Evolutionary conservation across 2,113 vertebrate species (phyloP).

Genomic region (Leptocoma aspasia): DNA sequence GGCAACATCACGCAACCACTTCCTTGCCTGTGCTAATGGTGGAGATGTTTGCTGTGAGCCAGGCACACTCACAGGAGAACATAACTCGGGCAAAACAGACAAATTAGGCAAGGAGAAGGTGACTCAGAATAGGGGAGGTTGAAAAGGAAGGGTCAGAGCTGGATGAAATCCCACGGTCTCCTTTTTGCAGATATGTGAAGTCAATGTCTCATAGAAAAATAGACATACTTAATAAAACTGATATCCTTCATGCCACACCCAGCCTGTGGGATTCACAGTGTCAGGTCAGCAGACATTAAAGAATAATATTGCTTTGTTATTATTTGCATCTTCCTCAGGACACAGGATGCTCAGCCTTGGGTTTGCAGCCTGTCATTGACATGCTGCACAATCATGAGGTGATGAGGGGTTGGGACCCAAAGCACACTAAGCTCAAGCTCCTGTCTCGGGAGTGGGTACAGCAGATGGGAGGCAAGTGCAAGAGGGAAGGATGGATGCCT

Average conservation of each 20-base stretch:
- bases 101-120: not conserved
- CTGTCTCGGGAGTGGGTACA: not conserved
- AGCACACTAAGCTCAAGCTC: accelerated
- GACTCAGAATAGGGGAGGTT: not conserved
- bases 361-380: accelerated
- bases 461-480: not conserved
- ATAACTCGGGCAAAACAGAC: not conserved
- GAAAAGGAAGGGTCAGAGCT: not conserved
- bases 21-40: not conserved
- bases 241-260: not conserved
- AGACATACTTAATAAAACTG: not conserved
- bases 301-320: not conserved
- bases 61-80: not conserved
- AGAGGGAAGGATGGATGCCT: not conserved
- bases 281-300: not conserved
- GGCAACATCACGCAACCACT: not conserved
- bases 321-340: not conserved
- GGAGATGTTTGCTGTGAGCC: not conserved
- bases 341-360: not conserved
- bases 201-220: not conserved
- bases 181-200: not conserved
- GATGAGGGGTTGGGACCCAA: not conserved
- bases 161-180: not conserved
- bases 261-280: not conserved
- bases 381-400: not conserved